Conservation (phyloP, 2,888 invertebrate species). For the Cryptosula pallasiana region DNA sequence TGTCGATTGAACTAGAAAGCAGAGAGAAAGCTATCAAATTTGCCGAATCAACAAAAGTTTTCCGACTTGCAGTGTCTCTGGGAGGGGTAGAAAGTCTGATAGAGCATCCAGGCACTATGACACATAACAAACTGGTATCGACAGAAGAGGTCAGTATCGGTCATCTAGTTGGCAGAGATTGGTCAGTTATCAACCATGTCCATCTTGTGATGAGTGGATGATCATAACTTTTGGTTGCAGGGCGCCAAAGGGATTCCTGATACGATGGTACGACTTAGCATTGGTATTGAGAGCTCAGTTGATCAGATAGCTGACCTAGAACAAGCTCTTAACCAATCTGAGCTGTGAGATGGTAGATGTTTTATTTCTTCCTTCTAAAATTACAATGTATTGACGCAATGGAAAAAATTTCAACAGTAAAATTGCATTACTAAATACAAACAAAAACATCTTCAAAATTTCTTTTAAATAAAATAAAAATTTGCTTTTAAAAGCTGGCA, state of each 20-base stretch:
- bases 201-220: too few species aligned
- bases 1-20: conserved; percentile 81
- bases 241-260: conserved; percentile 71
- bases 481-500: too few species aligned
- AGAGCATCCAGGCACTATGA: conserved; percentile 89
- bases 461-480: too few species aligned
- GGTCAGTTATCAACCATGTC: too few species aligned
- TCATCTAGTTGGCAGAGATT: too few species aligned
- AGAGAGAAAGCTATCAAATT: conserved; percentile 69
- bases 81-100: conserved; percentile 93
- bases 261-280: conserved; percentile 70
- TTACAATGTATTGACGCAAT: too few species aligned
- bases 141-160: neutral
- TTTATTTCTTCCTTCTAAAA: too few species aligned
- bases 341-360: too few species aligned
- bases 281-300: conserved; percentile 79
- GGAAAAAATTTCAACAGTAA: too few species aligned
- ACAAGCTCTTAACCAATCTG: conserved; percentile 65
- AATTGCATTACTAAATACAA: too few species aligned
- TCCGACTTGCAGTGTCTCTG: conserved; percentile 73
- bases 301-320: conserved; percentile 81
- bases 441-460: too few species aligned
- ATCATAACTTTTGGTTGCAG: neutral
- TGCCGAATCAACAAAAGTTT: conserved; percentile 37
- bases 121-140: conserved; percentile 68